Base-by-base conservation (phyloP, 1,140 invertebrate genomes). In the Coptotermes formosanus region DNA sequence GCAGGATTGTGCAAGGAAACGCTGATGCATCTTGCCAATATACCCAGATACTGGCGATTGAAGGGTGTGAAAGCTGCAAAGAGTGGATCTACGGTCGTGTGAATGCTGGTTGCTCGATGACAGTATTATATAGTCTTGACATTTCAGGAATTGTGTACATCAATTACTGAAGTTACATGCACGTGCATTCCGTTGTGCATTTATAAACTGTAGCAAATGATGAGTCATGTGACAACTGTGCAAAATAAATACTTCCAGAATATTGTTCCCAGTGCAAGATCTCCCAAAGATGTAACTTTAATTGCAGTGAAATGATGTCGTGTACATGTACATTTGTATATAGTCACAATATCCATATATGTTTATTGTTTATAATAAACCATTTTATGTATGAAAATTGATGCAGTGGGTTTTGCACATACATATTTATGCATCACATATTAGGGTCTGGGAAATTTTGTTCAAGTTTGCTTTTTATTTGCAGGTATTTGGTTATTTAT, bases 281-380 rank as follows among this genome's bases (percentile, higher is more conserved):
- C 64, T n/a, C 64, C n/a, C 19, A 55, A 75, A 30, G 64, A 75
- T 75, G 0, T 75, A n/a, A 75, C 16, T 55, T 12, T 75, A 75
- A 75, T 75, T 75, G 14, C 64, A 30, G n/a, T 75, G n/a, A 75
- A 75, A 75, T 75, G 52, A 21, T 75, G 64, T 75, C 64, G 25
- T 23, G 19, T 21, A 69, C 12, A 75, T n/a, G 64, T 75, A 75
- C n/a, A 75, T 75, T 11, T 75, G 64, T 30, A 75, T 30, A 75
- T 75, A 75, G 8, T 30, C 14, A n/a, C 30, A 75, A 30, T 30
- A 75, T 11, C n/a, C 14, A 16, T 2, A 69, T 69, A 30, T 75
- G n/a, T 75, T n/a, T 75, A 75, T 75, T 75, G n/a, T 75, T n/a
- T 75, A 75, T 75, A 75, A 75, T 75, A 75, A 8, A 75, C 64